phyloP scores from a whole-genome alignment of 64 coral and sea anemone species.

The Actinia equina region DNA sequence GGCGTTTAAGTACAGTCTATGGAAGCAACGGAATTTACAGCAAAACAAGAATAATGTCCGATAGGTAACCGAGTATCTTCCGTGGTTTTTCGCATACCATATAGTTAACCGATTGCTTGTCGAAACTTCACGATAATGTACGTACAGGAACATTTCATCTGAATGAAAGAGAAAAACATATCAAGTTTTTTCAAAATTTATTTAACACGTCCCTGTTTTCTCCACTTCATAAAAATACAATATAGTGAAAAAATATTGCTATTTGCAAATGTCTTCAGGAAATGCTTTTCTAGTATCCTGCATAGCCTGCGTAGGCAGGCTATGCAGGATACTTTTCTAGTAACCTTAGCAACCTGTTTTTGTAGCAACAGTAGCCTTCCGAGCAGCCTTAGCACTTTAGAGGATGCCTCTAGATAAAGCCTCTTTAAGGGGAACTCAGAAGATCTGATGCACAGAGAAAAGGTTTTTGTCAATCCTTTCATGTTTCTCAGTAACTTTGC shows the following conservation, averaged over 20 bases:
- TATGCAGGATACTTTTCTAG: too few relatives aligned
- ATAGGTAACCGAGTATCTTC: not conserved
- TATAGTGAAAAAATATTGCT: not conserved
- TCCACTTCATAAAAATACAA: not conserved
- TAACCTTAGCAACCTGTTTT: not conserved
- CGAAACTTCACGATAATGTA: not conserved
- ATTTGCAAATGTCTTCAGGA: not conserved
- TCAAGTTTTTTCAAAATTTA: not conserved
- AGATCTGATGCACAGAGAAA: too few relatives aligned
- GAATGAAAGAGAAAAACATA: not conserved
- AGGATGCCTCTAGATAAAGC: too few relatives aligned
- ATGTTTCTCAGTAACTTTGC: too few relatives aligned
- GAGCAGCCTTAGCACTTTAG: not conserved
- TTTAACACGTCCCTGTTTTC: not conserved
- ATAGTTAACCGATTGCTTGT: too few relatives aligned
- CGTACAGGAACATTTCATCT: not conserved
- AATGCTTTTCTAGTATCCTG: not conserved
- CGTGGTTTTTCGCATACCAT: not conserved
- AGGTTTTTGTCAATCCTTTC: too few relatives aligned
- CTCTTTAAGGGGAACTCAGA: too few relatives aligned
- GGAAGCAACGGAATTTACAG: too few relatives aligned
- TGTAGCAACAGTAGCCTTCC: not conserved
- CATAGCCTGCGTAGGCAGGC: too few relatives aligned
- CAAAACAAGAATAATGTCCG: not conserved
- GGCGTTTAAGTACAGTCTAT: too few relatives aligned